Evolutionary conservation across 2,888 invertebrate species (phyloP).

Genomic region (Scaptomyza polygonia): DNA sequence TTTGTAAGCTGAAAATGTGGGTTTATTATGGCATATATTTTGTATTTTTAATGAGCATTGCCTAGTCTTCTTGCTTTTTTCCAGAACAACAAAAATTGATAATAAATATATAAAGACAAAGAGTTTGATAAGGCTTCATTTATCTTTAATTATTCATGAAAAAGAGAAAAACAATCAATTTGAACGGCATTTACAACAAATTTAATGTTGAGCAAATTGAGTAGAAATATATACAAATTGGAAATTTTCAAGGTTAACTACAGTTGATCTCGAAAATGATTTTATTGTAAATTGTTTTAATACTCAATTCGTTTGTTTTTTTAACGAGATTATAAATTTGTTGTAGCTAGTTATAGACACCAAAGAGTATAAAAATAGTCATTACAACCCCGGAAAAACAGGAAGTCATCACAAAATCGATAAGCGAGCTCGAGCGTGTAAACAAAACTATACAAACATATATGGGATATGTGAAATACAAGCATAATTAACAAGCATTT

Average conservation of each 20-base stretch:
- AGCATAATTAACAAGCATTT: not conserved
- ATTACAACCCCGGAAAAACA: not conserved
- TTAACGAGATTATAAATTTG: not conserved
- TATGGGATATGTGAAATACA: not conserved
- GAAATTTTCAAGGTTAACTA: not conserved
- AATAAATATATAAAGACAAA: not conserved
- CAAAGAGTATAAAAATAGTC: not conserved
- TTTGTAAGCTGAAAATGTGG: not conserved
- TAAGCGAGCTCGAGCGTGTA: not conserved
- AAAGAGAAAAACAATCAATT: not conserved
- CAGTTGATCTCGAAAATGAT: not conserved
- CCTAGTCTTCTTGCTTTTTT: not conserved
- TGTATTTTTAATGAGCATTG: not conserved
- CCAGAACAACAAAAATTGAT: not conserved
- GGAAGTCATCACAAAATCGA: not conserved
- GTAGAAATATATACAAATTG: not conserved
- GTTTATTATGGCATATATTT: not conserved
- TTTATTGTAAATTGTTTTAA: not conserved
- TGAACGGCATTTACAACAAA: not conserved
- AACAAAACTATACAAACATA: not conserved
- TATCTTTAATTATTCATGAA: not conserved
- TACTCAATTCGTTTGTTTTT: too few relatives aligned
- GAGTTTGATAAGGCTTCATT: not conserved
- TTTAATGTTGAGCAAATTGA: not conserved
- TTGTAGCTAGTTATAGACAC: not conserved